Evolutionary conservation across 2,797 vertebrate species (phyloP), one percentile per base, ranked within the genome.

Genomic region (Epinephelus malabaricus): DNA sequence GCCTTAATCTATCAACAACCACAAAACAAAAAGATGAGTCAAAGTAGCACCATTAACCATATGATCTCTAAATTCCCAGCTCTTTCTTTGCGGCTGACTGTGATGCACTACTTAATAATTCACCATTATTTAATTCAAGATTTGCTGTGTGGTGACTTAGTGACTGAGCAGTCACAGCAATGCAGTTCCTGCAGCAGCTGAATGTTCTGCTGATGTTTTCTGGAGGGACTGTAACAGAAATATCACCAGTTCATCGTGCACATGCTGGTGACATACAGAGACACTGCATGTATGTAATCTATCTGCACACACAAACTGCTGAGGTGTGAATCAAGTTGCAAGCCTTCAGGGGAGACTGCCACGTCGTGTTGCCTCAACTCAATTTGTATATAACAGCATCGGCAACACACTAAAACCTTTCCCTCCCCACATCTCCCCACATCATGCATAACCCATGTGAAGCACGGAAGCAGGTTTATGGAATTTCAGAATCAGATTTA

Each of bases 321-420:
- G 18, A 66, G 63, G 13, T 14, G 23, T 76, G 70, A 86, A 76
- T 80, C 45, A 70, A 63, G 47, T 1, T 59, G 18, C 21, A 61
- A 73, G 23, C 62, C 60, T 67, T 50, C 19, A 40, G 73, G 69
- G 40, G 30, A 68, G 30, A 49, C 54, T 63, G 70, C 50, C 69
- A 76, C 8, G 18, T 27, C 56, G 15, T 34, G n/a, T 58, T 13
- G 54, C 1, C 0, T 60, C 64, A 81, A 38, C 49, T 54, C 23
- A 19, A 3, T 69, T 21, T 55, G 21, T 13, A 30, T 43, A 6
- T 4, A 47, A 23, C 15, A 73, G 25, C 66, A n/a, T 9, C 8
- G 30, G 30, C 30, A 34, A 34, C 30, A 68, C 43, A 61, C 5
- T 34, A 6, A 63, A 76, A 51, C 17, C 2, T 5, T 12, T 45